phyloP scores from a whole-genome alignment of 2,797 vertebrate genomes.

The Novumbra hubbsi region DNA sequence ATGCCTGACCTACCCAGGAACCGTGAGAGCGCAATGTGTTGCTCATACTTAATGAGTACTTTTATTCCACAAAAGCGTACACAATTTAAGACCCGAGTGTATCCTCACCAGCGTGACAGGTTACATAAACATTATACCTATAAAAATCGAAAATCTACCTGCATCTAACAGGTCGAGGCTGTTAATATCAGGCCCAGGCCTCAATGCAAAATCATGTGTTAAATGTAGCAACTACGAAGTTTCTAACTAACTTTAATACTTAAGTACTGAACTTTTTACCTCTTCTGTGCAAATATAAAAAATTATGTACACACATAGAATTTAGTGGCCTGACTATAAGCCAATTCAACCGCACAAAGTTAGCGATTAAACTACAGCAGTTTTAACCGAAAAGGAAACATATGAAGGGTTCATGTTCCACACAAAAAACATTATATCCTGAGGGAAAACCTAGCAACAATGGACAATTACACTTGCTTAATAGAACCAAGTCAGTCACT shows the following conservation, averaged over 20 bases:
- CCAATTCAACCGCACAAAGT: neutral
- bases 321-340: neutral
- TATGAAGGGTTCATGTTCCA: neutral
- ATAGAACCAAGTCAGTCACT: neutral
- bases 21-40: no score
- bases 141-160: no score
- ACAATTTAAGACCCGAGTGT: no score
- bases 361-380: neutral
- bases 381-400: neutral
- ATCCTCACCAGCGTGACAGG: no score
- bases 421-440: neutral
- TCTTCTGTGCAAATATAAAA: neutral
- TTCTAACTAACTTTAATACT: neutral
- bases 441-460: slow-evolving; percentile 1
- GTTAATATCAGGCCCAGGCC: neutral
- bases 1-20: no score
- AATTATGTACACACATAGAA: neutral
- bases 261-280: neutral
- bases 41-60: no score
- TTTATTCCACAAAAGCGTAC: no score
- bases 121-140: no score
- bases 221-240: neutral
- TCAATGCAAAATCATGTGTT: neutral
- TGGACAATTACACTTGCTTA: neutral
- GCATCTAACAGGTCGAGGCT: no score